Percentiles rank a stretch among this genome's conserved stretches.
Evolutionary conservation across 2,888 invertebrate species (phyloP).

Genomic region (Conchocele bisecta): DNA sequence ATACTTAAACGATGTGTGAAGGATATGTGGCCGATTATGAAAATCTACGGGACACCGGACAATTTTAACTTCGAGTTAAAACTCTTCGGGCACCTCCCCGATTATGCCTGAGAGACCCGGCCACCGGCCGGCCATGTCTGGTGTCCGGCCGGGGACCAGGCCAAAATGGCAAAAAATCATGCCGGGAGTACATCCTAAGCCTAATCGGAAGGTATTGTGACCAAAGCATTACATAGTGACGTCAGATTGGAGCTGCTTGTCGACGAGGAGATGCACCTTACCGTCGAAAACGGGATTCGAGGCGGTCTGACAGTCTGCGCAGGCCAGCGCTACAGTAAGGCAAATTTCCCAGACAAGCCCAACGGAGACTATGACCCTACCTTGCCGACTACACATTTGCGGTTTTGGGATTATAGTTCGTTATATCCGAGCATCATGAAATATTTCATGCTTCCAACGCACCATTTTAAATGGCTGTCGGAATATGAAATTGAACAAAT

Average conservation of each 20-base stretch:
- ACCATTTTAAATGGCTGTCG: background rate
- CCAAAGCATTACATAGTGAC: too few relatives aligned
- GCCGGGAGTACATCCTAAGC: too few relatives aligned
- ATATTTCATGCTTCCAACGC: background rate
- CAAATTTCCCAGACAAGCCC: background rate
- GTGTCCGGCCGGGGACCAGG: too few relatives aligned
- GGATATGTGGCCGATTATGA: too few relatives aligned
- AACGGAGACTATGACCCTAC: background rate
- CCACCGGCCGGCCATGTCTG: too few relatives aligned
- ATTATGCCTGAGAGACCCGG: too few relatives aligned
- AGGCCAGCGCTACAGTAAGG: background rate
- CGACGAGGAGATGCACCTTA: constrained; percentile 9
- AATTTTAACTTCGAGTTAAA: too few relatives aligned
- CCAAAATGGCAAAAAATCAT: too few relatives aligned
- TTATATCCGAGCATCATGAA: constrained; percentile 7
- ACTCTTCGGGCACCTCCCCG: too few relatives aligned
- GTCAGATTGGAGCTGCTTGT: background rate
- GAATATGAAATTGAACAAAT: constrained; percentile 1
- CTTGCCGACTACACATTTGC: background rate
- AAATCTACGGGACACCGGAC: too few relatives aligned
- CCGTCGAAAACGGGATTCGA: background rate
- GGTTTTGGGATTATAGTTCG: constrained; percentile 2
- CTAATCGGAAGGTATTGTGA: too few relatives aligned
- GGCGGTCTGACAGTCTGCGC: background rate
- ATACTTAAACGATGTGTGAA: too few relatives aligned